Evolutionary conservation across 2,113 vertebrate species (phyloP), one percentile per base, ranked within the genome.

Genomic region (Protobothrops mucrosquamatus): DNA sequence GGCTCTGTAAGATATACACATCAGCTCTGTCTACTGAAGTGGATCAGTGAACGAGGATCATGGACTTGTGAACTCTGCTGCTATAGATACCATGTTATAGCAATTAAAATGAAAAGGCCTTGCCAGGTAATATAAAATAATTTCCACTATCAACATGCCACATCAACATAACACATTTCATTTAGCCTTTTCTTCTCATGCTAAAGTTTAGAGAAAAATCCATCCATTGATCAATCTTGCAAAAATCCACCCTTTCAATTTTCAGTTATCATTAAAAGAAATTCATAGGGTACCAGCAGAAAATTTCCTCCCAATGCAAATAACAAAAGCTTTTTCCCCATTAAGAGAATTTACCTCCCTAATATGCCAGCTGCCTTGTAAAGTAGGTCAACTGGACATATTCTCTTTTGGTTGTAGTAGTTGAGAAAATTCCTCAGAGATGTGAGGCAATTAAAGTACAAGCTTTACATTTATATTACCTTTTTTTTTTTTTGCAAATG

Each of bases 51-150:
- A 96, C 98, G 98, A 29, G 99, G 99, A 64, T 99, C 98, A 87
- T 99, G 99, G 99, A 99, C 98, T 95, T 99, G 99, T 54, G 99
- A 99, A 93, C 98, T 99, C 89, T 99, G 99, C 98, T 99, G 98
- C 95, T 99, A 99, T 90, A 98, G 98, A 97, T 99, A 99, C 97
- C 98, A 99, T 61, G 98, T 99, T 92, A 98, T 99, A 96, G 98
- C 99, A 97, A 99, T 99, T 97, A 98, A 98, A 97, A 98, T 99
- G 98, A 99, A 99, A 97, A 98, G 97, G 1, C 99, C 99, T 43
- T 99, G 98, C 97, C 99, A 99, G 99, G 99, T 99, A 98, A 95
- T 51, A 23, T 93, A 85, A 92, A 26, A 87, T 61, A 51, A 87
- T 43, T 51, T 87, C 9, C 24, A 92, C 26, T 90, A 69, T 69